phyloP scores from a whole-genome alignment of 2,113 vertebrate genomes.

The Corythoichthys intestinalis region DNA sequence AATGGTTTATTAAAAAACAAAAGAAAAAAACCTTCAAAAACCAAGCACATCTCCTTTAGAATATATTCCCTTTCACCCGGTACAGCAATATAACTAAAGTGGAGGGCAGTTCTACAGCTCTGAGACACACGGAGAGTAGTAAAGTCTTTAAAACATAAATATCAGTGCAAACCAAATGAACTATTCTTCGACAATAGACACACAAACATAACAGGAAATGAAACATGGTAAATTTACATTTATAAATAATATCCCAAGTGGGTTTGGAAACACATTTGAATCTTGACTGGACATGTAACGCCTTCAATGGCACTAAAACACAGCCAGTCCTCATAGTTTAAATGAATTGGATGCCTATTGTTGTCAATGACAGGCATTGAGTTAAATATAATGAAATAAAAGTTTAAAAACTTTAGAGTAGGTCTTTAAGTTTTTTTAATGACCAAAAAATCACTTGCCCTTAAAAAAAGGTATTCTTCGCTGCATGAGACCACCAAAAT shows the following conservation, averaged over 20 bases:
- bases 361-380: too few relatives aligned
- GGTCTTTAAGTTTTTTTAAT: too few relatives aligned
- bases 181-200: constrained; percentile 72
- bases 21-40: constrained; percentile 93
- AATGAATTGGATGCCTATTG: too few relatives aligned
- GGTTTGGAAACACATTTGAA: constrained; percentile 48
- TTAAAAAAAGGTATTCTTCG: not conserved
- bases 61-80: constrained; percentile 79
- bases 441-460: too few relatives aligned
- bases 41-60: constrained; percentile 84
- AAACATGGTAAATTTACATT: constrained; percentile 69
- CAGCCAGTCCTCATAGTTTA: too few relatives aligned
- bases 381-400: constrained; percentile 71
- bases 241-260: constrained; percentile 75
- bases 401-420: constrained; percentile 71
- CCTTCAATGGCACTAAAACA: too few relatives aligned
- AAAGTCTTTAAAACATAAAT: constrained; percentile 81
- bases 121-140: constrained; percentile 75
- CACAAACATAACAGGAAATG: constrained; percentile 70
- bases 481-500: not conserved
- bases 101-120: constrained; percentile 76
- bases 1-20: constrained; percentile 89
- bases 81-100: constrained; percentile 74
- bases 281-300: too few relatives aligned
- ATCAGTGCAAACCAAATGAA: constrained; percentile 75